Percentiles rank a stretch among this genome's conserved stretches.
Evolutionary conservation across 2,888 invertebrate genomes (phyloP).

Genomic region (Pristionchus mayeri): DNA sequence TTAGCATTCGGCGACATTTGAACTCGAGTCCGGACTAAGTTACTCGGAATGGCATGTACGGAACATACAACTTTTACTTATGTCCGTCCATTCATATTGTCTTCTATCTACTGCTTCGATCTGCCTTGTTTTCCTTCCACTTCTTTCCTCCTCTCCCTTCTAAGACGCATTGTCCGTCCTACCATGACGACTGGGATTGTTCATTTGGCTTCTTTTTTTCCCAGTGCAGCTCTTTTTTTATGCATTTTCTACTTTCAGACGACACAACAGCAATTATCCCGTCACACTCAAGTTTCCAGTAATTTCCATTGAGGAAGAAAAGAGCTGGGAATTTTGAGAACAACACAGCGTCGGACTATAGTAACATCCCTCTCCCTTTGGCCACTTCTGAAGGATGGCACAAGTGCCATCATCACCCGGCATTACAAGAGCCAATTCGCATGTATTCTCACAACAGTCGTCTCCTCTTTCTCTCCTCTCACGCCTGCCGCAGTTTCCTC

Average conservation of each 20-base stretch:
- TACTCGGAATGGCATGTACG: not conserved
- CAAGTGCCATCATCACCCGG: constrained; percentile 32
- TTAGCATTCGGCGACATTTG: not conserved
- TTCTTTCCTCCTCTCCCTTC: not conserved
- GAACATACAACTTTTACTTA: constrained; percentile 5
- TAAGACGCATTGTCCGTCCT: not conserved
- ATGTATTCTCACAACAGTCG: not conserved
- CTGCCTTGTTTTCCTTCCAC: constrained; percentile 3
- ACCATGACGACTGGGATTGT: not conserved
- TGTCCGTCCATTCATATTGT: not conserved
- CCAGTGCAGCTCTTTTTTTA: no score
- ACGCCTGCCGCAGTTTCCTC: not conserved
- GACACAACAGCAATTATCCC: no score
- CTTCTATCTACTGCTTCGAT: constrained; percentile 1
- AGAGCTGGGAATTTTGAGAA: no score
- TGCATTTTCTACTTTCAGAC: no score
- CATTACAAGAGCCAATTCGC: constrained; percentile 23
- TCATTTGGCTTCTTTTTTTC: not conserved
- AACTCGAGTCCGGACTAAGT: no score
- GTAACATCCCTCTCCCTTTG: not conserved
- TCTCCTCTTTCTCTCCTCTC: not conserved
- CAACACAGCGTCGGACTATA: not conserved
- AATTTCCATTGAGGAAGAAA: not conserved
- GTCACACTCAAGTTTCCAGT: not conserved
- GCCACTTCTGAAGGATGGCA: not conserved